Percentiles rank a stretch among this genome's conserved stretches.
phyloP scores from a whole-genome alignment of 2,888 invertebrate species.

The Thereva unica region DNA sequence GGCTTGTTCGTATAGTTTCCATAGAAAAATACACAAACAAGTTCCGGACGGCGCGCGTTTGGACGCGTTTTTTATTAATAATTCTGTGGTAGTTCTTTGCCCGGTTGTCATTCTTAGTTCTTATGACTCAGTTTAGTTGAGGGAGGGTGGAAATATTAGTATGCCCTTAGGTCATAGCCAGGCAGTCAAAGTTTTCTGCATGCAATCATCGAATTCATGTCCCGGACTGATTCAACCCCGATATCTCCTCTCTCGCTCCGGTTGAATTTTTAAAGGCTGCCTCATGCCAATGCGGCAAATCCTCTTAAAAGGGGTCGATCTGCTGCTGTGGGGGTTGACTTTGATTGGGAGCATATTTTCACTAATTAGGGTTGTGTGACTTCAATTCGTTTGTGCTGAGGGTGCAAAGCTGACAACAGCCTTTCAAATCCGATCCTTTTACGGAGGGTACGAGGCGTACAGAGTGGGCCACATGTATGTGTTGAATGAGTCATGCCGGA shows the following conservation, averaged over 20 bases:
- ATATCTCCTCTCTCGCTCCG: too few relatives aligned
- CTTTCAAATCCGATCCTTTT: too few relatives aligned
- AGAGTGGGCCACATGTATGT: too few relatives aligned
- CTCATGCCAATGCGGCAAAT: not conserved
- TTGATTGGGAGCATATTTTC: constrained; percentile 21
- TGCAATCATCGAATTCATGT: constrained; percentile 12
- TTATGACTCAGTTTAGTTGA: constrained; percentile 4
- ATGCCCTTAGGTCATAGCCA: constrained; percentile 10
- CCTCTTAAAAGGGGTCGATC: constrained; percentile 21
- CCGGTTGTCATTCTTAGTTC: not conserved
- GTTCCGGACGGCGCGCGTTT: too few relatives aligned
- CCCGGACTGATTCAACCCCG: constrained; percentile 9
- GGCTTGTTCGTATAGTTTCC: too few relatives aligned
- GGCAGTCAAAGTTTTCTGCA: constrained; percentile 4
- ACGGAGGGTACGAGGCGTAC: too few relatives aligned
- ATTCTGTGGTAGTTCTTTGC: not conserved
- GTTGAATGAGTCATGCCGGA: too few relatives aligned
- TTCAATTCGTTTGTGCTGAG: not conserved
- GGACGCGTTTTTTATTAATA: constrained; percentile 7
- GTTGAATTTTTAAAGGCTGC: too few relatives aligned
- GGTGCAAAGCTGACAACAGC: too few relatives aligned
- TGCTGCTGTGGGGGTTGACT: constrained; percentile 11
- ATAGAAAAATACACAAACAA: too few relatives aligned
- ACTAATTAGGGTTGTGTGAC: constrained; percentile 15
- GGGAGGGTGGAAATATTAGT: constrained; percentile 15